Conservation (phyloP, 2,888 invertebrate genomes). For the Brachynemurus nebulosus region DNA sequence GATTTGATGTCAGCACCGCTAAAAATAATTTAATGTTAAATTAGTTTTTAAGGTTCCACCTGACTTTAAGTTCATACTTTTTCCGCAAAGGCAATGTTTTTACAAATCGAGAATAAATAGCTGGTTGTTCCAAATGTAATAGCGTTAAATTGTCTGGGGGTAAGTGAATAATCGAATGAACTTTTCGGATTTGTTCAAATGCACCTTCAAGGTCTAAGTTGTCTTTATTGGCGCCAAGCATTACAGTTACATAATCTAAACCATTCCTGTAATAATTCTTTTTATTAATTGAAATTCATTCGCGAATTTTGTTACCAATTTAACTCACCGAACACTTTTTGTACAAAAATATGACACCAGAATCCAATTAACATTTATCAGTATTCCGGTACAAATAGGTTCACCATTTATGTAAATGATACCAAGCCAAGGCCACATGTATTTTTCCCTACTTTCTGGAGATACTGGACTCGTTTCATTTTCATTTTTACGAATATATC, state of each 20-base stretch:
- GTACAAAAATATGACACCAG: conserved; percentile 38
- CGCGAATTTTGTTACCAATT: conserved; percentile 5
- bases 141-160: conserved; percentile 44
- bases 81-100: conserved; percentile 44
- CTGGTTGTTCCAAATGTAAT: conserved; percentile 44
- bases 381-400: conserved; percentile 52
- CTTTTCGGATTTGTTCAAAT: conserved; percentile 51
- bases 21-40: conserved; percentile 20
- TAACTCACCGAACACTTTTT: conserved; percentile 30
- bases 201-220: conserved; percentile 44
- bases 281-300: background rate
- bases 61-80: conserved; percentile 15
- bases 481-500: too few relatives aligned
- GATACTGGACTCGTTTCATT: too few relatives aligned
- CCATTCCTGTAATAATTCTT: conserved; percentile 35
- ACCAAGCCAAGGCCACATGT: conserved; percentile 63
- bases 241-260: conserved; percentile 43
- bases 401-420: conserved; percentile 56
- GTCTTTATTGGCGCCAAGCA: conserved; percentile 53
- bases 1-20: conserved; percentile 19
- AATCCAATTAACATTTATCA: conserved; percentile 54
- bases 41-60: conserved; percentile 3
- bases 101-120: conserved; percentile 46
- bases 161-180: conserved; percentile 43
- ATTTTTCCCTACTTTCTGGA: too few relatives aligned